Conservation (phyloP, 2,888 invertebrate species). For the Eupithecia centaureata region DNA sequence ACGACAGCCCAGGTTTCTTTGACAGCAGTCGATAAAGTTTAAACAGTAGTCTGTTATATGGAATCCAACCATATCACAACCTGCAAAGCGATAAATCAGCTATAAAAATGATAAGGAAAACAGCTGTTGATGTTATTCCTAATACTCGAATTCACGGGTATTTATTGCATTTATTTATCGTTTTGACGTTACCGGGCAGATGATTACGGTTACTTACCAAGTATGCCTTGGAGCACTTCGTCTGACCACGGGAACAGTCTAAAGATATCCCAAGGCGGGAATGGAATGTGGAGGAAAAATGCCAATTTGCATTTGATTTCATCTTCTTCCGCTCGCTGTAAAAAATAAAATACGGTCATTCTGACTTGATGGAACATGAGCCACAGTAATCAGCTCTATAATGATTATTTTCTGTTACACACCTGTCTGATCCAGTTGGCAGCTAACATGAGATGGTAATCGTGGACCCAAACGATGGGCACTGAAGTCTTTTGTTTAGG, state of each 20-base stretch:
- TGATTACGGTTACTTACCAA: slow-evolving; percentile 79
- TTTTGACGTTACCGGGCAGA: neutral
- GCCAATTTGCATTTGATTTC: slow-evolving; percentile 91
- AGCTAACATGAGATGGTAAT: slow-evolving; percentile 96
- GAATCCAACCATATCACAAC: slow-evolving; percentile 96
- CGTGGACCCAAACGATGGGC: slow-evolving; percentile 96
- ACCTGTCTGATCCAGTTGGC: slow-evolving; percentile 95
- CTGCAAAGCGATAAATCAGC: slow-evolving; percentile 62
- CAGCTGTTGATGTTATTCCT: neutral
- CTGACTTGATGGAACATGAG: neutral
- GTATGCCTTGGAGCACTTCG: slow-evolving; percentile 95
- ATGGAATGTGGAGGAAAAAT: slow-evolving; percentile 97
- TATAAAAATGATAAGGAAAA: slow-evolving; percentile 13
- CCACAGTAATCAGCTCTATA: neutral
- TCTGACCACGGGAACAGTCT: slow-evolving; percentile 96
- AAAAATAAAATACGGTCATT: neutral
- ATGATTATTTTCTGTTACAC: slow-evolving; percentile 33
- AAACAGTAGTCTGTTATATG: slow-evolving; percentile 95
- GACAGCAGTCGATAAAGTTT: slow-evolving; percentile 96
- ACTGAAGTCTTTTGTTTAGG: slow-evolving; percentile 75
- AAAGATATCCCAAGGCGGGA: slow-evolving; percentile 97
- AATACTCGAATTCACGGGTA: neutral
- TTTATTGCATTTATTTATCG: neutral
- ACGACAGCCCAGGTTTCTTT: slow-evolving; percentile 92
- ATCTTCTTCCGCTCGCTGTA: slow-evolving; percentile 89